Conservation (phyloP, 2,113 vertebrate genomes). For the Ammospiza nelsoni region DNA sequence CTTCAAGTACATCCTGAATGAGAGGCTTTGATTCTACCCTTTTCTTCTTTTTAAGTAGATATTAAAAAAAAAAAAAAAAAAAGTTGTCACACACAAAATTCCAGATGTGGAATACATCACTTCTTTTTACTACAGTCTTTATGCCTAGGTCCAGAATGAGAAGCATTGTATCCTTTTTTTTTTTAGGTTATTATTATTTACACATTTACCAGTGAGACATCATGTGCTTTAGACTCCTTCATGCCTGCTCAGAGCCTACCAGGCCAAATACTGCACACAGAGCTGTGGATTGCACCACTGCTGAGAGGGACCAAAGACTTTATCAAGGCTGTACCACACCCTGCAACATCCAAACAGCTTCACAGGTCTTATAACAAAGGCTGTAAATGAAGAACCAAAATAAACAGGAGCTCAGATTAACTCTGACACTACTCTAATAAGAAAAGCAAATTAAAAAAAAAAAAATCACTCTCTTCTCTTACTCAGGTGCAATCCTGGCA, state of each 20-base stretch:
- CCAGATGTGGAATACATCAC: not conserved
- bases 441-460: not conserved
- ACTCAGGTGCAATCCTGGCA: not conserved
- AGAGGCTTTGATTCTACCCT: not conserved
- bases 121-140: not conserved
- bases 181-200: not conserved
- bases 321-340: not conserved
- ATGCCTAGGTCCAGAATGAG: not conserved
- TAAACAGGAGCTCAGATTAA: not conserved
- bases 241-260: not conserved
- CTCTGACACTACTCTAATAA: not conserved
- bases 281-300: not conserved
- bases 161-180: not conserved
- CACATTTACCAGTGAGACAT: not conserved
- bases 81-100: not conserved
- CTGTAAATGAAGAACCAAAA: not conserved
- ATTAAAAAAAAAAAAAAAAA: not conserved
- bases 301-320: not conserved
- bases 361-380: not conserved
- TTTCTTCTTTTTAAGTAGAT: not conserved
- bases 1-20: not conserved
- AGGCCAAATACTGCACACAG: not conserved
- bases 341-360: not conserved
- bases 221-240: not conserved
- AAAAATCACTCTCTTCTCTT: not conserved